Percentiles rank a stretch among this genome's conserved stretches.
Conservation (phyloP, 1,140 invertebrate species). For the Anastrepha ludens region DNA sequence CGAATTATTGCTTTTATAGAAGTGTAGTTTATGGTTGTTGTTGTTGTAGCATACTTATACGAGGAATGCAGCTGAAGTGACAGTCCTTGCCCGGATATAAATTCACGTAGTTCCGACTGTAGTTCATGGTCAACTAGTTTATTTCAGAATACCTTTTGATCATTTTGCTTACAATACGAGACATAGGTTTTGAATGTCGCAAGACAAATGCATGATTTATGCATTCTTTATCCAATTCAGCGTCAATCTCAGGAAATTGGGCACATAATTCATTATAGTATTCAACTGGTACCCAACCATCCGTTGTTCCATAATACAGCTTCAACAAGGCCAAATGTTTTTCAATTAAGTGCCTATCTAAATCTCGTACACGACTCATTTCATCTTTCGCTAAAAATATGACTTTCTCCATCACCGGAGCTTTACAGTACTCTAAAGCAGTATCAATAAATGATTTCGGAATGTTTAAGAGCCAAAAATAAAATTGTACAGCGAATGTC, state of each 20-base stretch:
- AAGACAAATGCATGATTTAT: slow-evolving; percentile 87
- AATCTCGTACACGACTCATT: slow-evolving; percentile 78
- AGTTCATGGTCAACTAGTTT: too few relatives aligned
- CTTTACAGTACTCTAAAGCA: slow-evolving; percentile 76
- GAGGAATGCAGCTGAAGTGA: too few relatives aligned
- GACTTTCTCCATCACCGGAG: slow-evolving; percentile 76
- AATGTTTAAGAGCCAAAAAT: slow-evolving; percentile 75
- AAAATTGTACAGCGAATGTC: slow-evolving; percentile 75
- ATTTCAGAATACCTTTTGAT: slow-evolving; percentile 72
- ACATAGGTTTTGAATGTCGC: slow-evolving; percentile 78
- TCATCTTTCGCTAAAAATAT: slow-evolving; percentile 80
- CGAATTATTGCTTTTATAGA: too few relatives aligned
- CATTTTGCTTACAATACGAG: slow-evolving; percentile 77
- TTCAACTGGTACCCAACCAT: slow-evolving; percentile 84
- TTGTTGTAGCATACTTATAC: too few relatives aligned
- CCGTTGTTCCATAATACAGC: slow-evolving; percentile 85
- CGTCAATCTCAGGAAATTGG: slow-evolving; percentile 79
- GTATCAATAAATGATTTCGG: slow-evolving; percentile 73
- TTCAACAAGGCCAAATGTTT: slow-evolving; percentile 79
- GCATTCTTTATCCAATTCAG: slow-evolving; percentile 79
- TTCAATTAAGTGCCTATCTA: slow-evolving; percentile 77
- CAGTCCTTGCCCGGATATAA: too few relatives aligned
- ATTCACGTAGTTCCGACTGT: too few relatives aligned
- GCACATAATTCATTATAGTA: slow-evolving; percentile 80
- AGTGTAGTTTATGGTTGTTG: too few relatives aligned